These are phyloP conservation scores for Pseudococcus viburni DNA, from an alignment of 2,888 invertebrate species.

Conservation along the genomic window DNA sequence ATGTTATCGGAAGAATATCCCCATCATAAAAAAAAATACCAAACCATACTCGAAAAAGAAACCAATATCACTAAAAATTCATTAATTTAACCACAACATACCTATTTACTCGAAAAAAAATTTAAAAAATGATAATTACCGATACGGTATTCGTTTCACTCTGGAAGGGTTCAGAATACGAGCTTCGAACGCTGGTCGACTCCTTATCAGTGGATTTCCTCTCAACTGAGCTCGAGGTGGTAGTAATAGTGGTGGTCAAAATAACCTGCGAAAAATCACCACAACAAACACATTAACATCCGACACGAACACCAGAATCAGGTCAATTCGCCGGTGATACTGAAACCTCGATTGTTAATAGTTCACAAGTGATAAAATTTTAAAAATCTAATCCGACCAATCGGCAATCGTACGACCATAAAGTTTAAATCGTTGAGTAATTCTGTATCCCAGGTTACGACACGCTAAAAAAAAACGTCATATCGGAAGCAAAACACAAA, in stretches of 20 bases:
- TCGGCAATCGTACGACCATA: neutral
- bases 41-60: neutral
- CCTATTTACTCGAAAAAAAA: too few relatives aligned
- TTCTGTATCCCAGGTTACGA: constrained; percentile 41
- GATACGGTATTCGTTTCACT: constrained; percentile 57
- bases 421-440: constrained; percentile 27
- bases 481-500: constrained; percentile 57
- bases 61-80: neutral
- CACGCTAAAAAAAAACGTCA: constrained; percentile 54
- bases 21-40: neutral
- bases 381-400: neutral
- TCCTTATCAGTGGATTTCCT: constrained; percentile 65
- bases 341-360: neutral
- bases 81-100: too few relatives aligned
- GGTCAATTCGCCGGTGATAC: neutral
- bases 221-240: constrained; percentile 58
- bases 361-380: constrained; percentile 15
- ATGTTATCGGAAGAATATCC: too few relatives aligned
- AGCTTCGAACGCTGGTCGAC: constrained; percentile 69
- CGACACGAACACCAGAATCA: neutral
- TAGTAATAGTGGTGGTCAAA: constrained; percentile 50
- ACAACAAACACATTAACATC: neutral
- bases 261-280: constrained; percentile 21
- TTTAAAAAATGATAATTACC: constrained; percentile 28
- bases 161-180: constrained; percentile 68